These are phyloP conservation scores for Zosterops borbonicus DNA, from an alignment of 2,113 vertebrate genomes.

Conservation along the genomic window DNA sequence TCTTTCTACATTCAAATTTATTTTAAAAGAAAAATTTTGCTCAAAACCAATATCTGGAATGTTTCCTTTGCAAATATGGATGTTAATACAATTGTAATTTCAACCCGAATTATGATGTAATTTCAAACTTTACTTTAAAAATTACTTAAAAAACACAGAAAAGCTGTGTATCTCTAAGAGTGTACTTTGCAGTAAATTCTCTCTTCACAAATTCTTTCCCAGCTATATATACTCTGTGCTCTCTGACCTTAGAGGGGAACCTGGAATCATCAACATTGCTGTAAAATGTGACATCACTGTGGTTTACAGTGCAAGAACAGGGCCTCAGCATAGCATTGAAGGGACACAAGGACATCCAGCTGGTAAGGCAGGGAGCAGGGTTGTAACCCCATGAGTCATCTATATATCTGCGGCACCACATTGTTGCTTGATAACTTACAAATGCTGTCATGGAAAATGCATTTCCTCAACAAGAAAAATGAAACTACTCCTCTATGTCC, in stretches of 20 bases:
- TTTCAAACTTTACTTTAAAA: not conserved
- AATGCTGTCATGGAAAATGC: not conserved
- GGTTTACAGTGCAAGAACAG: not conserved
- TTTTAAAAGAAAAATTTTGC: not conserved
- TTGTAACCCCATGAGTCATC: not conserved
- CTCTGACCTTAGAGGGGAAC: not conserved
- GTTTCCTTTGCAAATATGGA: not conserved
- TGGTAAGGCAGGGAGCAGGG: not conserved
- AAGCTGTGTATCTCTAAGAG: not conserved
- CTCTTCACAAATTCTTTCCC: not conserved
- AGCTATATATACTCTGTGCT: not conserved
- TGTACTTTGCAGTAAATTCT: not conserved
- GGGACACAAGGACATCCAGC: not conserved
- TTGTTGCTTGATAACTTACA: rapidly evolving
- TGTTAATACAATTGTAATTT: not conserved
- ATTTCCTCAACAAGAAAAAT: not conserved
- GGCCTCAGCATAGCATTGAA: not conserved
- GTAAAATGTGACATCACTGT: not conserved
- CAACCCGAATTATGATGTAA: not conserved
- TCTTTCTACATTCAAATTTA: not conserved
- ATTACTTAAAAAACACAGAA: not conserved
- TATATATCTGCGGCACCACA: not conserved
- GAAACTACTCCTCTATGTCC: not conserved
- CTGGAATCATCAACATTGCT: not conserved
- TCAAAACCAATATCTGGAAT: not conserved